These are phyloP conservation scores for Montipora capitata DNA, from an alignment of 92 coral and sea anemone genomes.

Conservation along the genomic window DNA sequence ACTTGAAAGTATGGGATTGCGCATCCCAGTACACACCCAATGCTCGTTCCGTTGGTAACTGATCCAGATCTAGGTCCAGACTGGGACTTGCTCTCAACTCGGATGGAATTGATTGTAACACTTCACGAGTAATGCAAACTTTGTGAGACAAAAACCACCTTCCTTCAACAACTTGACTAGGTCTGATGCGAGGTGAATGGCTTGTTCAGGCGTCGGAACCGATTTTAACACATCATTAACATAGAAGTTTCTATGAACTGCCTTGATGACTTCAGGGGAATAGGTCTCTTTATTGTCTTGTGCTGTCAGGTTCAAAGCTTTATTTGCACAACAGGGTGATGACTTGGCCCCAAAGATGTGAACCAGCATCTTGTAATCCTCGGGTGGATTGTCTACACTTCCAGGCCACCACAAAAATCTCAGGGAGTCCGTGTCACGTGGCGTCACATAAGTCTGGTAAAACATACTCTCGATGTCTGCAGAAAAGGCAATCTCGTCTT, in stretches of 20 bases:
- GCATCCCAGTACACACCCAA: slow-evolving; percentile 77
- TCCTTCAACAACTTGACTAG: too few species aligned
- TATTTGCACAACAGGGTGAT: slow-evolving; percentile 78
- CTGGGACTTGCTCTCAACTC: slow-evolving; percentile 61
- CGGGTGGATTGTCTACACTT: slow-evolving; percentile 30
- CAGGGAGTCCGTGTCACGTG: slow-evolving; percentile 65
- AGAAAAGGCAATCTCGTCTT: slow-evolving; percentile 60
- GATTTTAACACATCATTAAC: slow-evolving; percentile 76
- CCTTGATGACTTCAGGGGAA: slow-evolving; percentile 54
- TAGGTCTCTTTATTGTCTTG: slow-evolving; percentile 66
- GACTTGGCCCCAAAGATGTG: slow-evolving; percentile 80
- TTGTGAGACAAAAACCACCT: slow-evolving; percentile 80
- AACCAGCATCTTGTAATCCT: slow-evolving; percentile 68
- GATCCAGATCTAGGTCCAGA: slow-evolving; percentile 69
- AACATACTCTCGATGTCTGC: slow-evolving; percentile 80
- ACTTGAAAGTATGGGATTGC: slow-evolving; percentile 65
- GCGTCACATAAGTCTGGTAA: slow-evolving; percentile 59
- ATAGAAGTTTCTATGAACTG: slow-evolving; percentile 73
- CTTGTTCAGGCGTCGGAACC: not conserved
- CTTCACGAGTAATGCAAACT: slow-evolving; percentile 68
- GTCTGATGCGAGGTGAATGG: too few species aligned
- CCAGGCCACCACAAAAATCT: slow-evolving; percentile 76
- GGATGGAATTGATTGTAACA: slow-evolving; percentile 49
- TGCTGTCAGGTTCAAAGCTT: slow-evolving; percentile 61
- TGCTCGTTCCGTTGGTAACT: slow-evolving; percentile 63